A percentile compares a stretch with the other conserved stretches of the same genome.
Evolutionary conservation across 2,797 vertebrate species (phyloP).

Genomic region (Vipera latastei): DNA sequence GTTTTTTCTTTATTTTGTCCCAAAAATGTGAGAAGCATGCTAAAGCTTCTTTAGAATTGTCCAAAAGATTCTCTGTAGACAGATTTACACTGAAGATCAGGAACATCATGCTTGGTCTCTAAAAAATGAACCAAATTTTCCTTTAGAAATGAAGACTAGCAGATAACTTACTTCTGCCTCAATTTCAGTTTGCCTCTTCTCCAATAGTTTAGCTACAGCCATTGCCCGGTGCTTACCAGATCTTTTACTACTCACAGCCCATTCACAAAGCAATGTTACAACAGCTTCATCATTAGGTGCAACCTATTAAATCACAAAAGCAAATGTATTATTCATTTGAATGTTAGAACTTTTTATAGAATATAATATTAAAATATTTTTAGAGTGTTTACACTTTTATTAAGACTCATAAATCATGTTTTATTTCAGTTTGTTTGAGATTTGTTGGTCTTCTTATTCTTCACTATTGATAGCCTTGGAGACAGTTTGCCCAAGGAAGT

Average conservation of each 20-base stretch:
- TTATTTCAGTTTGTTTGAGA: not conserved
- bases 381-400: not conserved
- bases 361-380: not conserved
- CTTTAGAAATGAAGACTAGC: not conserved
- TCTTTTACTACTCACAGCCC: conserved; percentile 73
- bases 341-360: not conserved
- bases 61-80: not conserved
- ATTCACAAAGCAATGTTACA: conserved; percentile 70
- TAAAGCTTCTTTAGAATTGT: not conserved
- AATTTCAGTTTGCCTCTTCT: conserved; percentile 72
- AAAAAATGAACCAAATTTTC: not conserved
- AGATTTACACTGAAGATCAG: not conserved
- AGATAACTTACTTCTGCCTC: conserved; percentile 71
- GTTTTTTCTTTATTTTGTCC: not conserved
- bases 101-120: not conserved
- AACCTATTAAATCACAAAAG: conserved; percentile 50
- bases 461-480: not conserved
- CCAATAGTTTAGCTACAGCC: conserved; percentile 72
- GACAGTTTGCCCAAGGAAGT: not conserved
- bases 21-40: not conserved
- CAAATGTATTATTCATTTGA: not conserved
- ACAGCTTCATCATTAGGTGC: conserved; percentile 65
- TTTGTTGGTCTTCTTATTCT: not conserved
- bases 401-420: not conserved
- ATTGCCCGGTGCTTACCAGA: conserved; percentile 72